A percentile compares a stretch with the other conserved stretches of the same genome.
These are phyloP conservation scores for Conchocele bisecta DNA, from an alignment of 2,888 invertebrate species.

Conservation along the genomic window DNA sequence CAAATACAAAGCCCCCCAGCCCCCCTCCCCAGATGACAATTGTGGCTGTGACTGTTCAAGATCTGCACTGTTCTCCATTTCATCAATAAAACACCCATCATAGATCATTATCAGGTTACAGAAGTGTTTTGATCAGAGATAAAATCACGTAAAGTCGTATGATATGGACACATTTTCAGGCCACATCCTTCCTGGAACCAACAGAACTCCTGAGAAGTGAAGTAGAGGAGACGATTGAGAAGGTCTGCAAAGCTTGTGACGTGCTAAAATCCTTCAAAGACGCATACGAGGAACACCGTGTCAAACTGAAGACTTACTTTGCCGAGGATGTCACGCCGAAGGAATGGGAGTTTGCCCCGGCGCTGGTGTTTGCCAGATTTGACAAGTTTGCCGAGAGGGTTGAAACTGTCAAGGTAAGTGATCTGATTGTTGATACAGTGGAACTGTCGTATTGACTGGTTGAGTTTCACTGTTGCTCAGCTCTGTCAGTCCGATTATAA, in stretches of 20 bases:
- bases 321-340: constrained; percentile 67
- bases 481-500: too few relatives aligned
- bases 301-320: constrained; percentile 78
- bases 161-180: constrained; percentile 87
- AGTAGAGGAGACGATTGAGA: constrained; percentile 94
- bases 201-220: constrained; percentile 96
- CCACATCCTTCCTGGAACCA: constrained; percentile 93
- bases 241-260: constrained; percentile 84
- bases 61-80: too few relatives aligned
- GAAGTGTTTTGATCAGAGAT: background rate
- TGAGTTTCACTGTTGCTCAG: too few relatives aligned
- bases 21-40: too few relatives aligned
- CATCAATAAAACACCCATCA: too few relatives aligned
- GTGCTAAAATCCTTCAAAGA: constrained; percentile 72
- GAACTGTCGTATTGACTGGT: too few relatives aligned
- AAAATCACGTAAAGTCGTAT: too few relatives aligned
- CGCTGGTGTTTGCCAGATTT: constrained; percentile 80
- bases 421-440: too few relatives aligned
- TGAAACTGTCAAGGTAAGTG: constrained; percentile 73
- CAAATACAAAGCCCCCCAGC: too few relatives aligned
- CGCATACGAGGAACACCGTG: constrained; percentile 77
- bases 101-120: too few relatives aligned
- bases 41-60: too few relatives aligned
- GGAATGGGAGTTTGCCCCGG: constrained; percentile 80
- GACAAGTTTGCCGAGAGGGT: constrained; percentile 78